Evolutionary conservation across 2,888 invertebrate genomes (phyloP), one percentile per base, ranked within the genome.

Genomic region (Tillus elongatus): DNA sequence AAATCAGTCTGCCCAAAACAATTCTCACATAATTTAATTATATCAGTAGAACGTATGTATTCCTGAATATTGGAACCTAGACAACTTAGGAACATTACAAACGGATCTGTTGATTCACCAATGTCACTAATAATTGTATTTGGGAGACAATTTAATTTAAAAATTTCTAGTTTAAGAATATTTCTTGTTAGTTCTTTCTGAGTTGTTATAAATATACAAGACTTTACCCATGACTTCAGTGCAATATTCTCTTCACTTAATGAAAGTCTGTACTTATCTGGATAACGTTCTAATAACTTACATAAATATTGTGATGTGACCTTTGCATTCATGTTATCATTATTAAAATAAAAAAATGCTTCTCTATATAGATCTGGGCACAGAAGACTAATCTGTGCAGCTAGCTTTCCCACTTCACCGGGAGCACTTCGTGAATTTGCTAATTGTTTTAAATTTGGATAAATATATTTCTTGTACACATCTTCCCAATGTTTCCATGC

Each of bases 171-270:
- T 44, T 57, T 61, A 32, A 53, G 39, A 34, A 62, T 45, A 31
- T 49, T 51, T 28, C 34, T 43, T 0, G 58, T 57, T 26, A 63
- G 41, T 33, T 51, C 47, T 15, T 43, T 43, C 19, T 50, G 40
- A 11, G 55, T 54, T 4, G 46, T 44, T 8, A 53, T 51, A 27
- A 62, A 37, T 13, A 64, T 41, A 36, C 57, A 57, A 30, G 57
- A 54, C 40, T 58, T 58, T 2, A 57, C 41, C 64, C 64, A 64
- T 3, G 57, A 54, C 32, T 58, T 59, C 13, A 64, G 39, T 13
- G 58, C 50, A 11, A 52, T 36, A 11, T 40, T 45, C 45, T 61
- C 58, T 39, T 60, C 56, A 30, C 50, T 44, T 10, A 48, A 35
- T 1, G 48, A 44, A 15, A 59, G 33, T 6, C 51, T 41, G 30